Evolutionary conservation across 2,888 invertebrate species (phyloP).

Genomic region (Dicycla oo): DNA sequence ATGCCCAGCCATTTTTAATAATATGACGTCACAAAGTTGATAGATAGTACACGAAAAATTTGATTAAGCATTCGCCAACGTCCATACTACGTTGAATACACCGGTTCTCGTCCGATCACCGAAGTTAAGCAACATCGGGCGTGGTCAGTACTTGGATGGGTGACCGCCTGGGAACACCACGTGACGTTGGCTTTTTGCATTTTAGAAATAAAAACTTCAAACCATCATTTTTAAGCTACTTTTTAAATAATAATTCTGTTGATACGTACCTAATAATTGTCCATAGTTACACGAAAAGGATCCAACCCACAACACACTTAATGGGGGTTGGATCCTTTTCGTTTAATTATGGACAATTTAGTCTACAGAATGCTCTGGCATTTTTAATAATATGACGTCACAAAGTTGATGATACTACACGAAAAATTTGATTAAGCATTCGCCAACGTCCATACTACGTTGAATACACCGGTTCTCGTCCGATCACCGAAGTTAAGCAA

Average conservation of each 20-base stretch:
- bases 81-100: conserved; percentile 87
- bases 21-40: neutral
- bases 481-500: conserved; percentile 89
- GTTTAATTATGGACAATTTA: too few species aligned
- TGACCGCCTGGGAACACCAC: conserved; percentile 84
- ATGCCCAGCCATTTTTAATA: neutral
- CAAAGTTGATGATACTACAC: too few species aligned
- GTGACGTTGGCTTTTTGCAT: conserved; percentile 79
- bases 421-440: too few species aligned
- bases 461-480: conserved; percentile 88
- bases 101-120: conserved; percentile 89
- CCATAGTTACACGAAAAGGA: too few species aligned
- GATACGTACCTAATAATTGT: too few species aligned
- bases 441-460: conserved; percentile 84
- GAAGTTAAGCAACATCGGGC: conserved; percentile 88
- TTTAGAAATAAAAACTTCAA: neutral
- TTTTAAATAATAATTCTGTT: too few species aligned
- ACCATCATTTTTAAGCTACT: too few species aligned
- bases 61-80: conserved; percentile 69
- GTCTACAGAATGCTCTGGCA: too few species aligned
- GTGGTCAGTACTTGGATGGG: conserved; percentile 86
- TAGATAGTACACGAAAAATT: neutral
- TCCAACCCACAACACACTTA: too few species aligned
- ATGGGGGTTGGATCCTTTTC: too few species aligned
- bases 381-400: too few species aligned